These are phyloP conservation scores for Aelia acuminata DNA, from an alignment of 2,888 invertebrate genomes.

Conservation along the genomic window DNA sequence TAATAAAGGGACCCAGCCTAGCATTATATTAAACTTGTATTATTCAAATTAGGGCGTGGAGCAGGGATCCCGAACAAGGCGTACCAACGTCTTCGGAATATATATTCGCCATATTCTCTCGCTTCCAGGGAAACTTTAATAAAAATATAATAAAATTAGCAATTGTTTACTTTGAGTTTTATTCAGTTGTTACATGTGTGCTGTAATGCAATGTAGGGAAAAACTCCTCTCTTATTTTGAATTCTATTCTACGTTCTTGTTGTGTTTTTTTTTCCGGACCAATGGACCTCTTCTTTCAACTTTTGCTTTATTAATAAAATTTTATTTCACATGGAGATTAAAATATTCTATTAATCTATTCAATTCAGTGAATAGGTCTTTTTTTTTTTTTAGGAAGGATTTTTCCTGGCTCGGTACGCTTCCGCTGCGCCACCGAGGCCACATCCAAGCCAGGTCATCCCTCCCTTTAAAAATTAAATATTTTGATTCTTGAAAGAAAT, in stretches of 20 bases:
- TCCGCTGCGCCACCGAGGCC: too few relatives aligned
- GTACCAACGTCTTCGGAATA: slow-evolving; percentile 31
- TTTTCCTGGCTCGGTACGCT: too few relatives aligned
- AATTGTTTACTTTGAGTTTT: background rate
- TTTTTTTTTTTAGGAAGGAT: too few relatives aligned
- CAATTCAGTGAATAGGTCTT: too few relatives aligned
- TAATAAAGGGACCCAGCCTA: slow-evolving; percentile 32
- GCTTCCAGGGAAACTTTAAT: background rate
- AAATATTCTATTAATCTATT: too few relatives aligned
- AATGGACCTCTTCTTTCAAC: background rate
- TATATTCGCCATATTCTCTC: background rate
- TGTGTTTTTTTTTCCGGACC: background rate
- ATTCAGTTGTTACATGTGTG: background rate
- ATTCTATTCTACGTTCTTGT: background rate
- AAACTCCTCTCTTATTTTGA: background rate
- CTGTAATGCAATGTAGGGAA: background rate
- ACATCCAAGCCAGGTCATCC: too few relatives aligned
- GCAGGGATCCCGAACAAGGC: background rate
- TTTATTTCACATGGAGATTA: too few relatives aligned
- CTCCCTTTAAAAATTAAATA: too few relatives aligned
- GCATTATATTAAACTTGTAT: slow-evolving; percentile 50
- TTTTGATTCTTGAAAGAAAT: too few relatives aligned
- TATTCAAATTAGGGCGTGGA: slow-evolving; percentile 27
- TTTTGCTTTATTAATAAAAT: too few relatives aligned
- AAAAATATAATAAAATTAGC: slow-evolving; percentile 30